Base-by-base conservation (phyloP, 2,888 invertebrate species). In the Erebia ligea region DNA sequence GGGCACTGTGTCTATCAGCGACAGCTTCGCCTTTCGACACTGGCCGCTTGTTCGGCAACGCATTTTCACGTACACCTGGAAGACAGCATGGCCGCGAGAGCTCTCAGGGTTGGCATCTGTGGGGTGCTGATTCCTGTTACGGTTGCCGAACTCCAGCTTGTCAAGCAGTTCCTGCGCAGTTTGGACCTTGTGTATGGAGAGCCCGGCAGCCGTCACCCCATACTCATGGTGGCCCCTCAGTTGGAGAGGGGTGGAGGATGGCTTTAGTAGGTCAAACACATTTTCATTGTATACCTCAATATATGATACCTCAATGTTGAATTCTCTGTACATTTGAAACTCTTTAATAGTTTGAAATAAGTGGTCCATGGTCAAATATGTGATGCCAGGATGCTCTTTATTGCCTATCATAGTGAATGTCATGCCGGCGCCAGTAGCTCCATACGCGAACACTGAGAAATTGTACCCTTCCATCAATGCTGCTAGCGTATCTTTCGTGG, bases 1-100 rank as follows among this genome's bases (percentile, higher is more conserved):
- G n/a, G n/a, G n/a, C n/a, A n/a, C n/a, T n/a, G n/a, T n/a, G 90
- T 99, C 99, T 62, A 99, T 98, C 96, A 99, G 97, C 0, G 98
- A 98, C 57, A 99, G 88, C 86, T 99, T 99, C 0, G 98, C 97
- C 1, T 96, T 94, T 57, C 96, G 95, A 0, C 96, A 95, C 81
- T 97, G 96, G 4, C 94, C 94, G 57, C 94, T 94, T 0, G 93
- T 94, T 73, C 94, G 94, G 78, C 94, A 94, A 0, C 95, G 94
- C 94, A 96, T 96, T 76, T 95, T 94, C 62, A 96, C 94, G 73
- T 96, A 96, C 2, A 95, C 95, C 93, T 94, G 98, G 84, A 99
- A 98, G 2, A 99, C 97, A n/a, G 98, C 98, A 94, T 99, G 99
- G 66, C 98, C 98, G 67, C 99, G 94, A 4, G 98, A 98, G 73